Evolutionary conservation across 37 sponge, comb jelly and placozoan species (phyloP), one percentile per base, ranked within the genome.

Genomic region (Amphimedon queenslandica): DNA sequence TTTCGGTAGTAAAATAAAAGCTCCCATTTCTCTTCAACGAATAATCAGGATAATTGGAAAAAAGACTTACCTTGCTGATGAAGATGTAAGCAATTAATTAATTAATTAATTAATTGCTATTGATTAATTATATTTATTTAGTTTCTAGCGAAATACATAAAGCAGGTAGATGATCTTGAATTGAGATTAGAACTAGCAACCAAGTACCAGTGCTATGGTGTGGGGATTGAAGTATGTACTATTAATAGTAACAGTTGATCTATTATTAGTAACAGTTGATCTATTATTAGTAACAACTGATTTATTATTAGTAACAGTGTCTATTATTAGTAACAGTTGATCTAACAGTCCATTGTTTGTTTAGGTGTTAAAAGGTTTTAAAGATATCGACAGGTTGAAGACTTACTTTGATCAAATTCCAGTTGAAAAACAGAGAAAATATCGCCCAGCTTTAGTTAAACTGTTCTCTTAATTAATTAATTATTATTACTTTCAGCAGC

Each of bases 1-100:
- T 35, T 56, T 84, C 37, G 73, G 82, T 24, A 87, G 69, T 64
- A 87, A 87, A 38, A 66, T 71, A 69, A 87, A 80, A 56, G 77
- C 77, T 71, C 78, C 78, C 1, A 82, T 87, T 28, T 64, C 84
- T 24, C 77, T 87, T 75, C 78, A 87, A 57, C 34, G 78, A 29
- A 65, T 87, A 24, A 84, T 87, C 11, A 53, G 57, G 31, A 42
- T 71, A 36, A 51, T 82, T 3, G 61, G 57, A 28, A 63, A 38
- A 47, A 53, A 43, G 4, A 32, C 13, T 47, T 47, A 47, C 13
- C 8, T 18, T 18, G 53, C 53, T 18, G 13, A 8, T 47, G 53
- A 47, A 47, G 53, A 47, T 8, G 53, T 47, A 18, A 18, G 53
- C 8, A 8, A 47, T 18, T 47, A 47, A 30, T 63, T 63, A 28